A percentile compares a stretch with the other conserved stretches of the same genome.
Conservation (phyloP, 2,797 vertebrate species). For the Myripristis jacobus region DNA sequence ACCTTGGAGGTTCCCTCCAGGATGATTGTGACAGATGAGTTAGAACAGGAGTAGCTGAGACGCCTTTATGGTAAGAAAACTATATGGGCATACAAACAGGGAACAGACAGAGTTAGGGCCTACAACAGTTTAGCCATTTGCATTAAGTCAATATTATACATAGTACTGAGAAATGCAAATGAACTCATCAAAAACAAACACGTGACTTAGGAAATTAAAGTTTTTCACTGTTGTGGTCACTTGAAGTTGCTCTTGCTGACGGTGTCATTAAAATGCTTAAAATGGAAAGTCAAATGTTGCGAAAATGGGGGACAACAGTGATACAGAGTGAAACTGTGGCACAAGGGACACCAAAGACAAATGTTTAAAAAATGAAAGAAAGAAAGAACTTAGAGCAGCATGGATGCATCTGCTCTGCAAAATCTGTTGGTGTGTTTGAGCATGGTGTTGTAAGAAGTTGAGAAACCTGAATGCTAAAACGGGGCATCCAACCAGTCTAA, state of each 20-base stretch:
- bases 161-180: not conserved
- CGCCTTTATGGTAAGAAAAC: constrained; percentile 78
- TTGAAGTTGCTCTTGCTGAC: not conserved
- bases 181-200: not conserved
- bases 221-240: not conserved
- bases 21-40: constrained; percentile 74
- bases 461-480: constrained; percentile 83
- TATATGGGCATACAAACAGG: constrained; percentile 44
- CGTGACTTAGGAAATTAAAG: not conserved
- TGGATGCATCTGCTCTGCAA: constrained; percentile 17
- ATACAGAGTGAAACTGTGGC: not conserved
- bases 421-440: not conserved
- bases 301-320: not conserved
- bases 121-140: not conserved
- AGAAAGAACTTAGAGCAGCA: constrained; percentile 15
- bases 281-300: constrained; percentile 1
- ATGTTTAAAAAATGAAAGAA: not conserved
- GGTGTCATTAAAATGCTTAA: not conserved
- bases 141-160: not conserved
- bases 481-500: constrained; percentile 87
- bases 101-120: constrained; percentile 5
- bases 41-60: constrained; percentile 69
- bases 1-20: constrained; percentile 85
- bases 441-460: constrained; percentile 59
- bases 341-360: not conserved